Percentiles rank a stretch among this genome's conserved stretches.
Evolutionary conservation across 2,888 invertebrate species (phyloP).

Genomic region (Xestia sexstrigata): DNA sequence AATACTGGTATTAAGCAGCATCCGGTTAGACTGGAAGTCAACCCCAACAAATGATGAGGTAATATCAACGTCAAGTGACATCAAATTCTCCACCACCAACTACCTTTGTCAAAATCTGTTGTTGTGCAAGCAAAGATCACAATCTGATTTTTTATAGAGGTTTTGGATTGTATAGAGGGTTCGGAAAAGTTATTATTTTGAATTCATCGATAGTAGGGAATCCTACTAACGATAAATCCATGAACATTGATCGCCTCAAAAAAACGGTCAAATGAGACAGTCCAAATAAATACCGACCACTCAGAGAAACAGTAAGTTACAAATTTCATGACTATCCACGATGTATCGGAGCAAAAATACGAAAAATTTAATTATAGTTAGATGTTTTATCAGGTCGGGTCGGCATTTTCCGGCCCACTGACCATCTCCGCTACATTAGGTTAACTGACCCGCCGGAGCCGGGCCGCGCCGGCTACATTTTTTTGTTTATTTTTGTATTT

Average conservation of each 20-base stretch:
- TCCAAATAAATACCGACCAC: not conserved
- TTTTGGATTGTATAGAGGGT: no score
- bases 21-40: not conserved
- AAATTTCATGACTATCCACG: constrained; percentile 25
- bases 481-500: constrained; percentile 59
- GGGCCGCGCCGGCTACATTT: constrained; percentile 22
- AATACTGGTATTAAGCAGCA: not conserved
- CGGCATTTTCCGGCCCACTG: constrained; percentile 58
- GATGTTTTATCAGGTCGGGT: constrained; percentile 57
- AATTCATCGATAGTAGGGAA: no score
- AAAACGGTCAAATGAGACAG: not conserved
- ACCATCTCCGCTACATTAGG: constrained; percentile 57
- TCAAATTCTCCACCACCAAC: not conserved
- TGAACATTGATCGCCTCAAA: not conserved
- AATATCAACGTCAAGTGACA: not conserved
- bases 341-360: constrained; percentile 50
- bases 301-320: constrained; percentile 13
- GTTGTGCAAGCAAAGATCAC: not conserved
- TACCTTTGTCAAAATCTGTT: not conserved
- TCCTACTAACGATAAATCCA: not conserved
- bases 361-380: constrained; percentile 62
- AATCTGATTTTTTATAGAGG: no score
- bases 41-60: not conserved
- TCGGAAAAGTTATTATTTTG: not conserved
- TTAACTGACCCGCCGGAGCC: constrained; percentile 52